Base-by-base conservation (phyloP, 2,888 invertebrate species). In the Geotrupes spiniger region DNA sequence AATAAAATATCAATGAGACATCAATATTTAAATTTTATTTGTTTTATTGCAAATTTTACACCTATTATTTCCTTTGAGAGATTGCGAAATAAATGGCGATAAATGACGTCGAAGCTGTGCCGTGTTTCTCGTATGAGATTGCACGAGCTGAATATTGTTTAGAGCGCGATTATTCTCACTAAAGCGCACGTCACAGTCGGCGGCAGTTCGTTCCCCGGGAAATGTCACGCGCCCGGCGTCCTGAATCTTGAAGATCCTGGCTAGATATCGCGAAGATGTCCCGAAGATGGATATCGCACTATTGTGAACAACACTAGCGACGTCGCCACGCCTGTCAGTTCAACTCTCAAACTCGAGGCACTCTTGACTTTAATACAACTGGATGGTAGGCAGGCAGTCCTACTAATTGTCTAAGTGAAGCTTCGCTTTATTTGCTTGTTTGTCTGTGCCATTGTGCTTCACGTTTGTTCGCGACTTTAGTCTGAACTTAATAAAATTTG, bases 361-460 rank as follows among this genome's bases (percentile, higher is more conserved):
- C 33, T 14, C 33, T 33, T 33, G 33, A 33, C 33, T 33, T 33
- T 33, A 33, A 33, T 33, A 33, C 33, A 33, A 10, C 33, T 12
- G 14, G 33, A 33, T 15, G 33, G 12, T 15, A 33, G 33, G 8
- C 33, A 14, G 33, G 33, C 33, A 33, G 33, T 15, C 12, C 14
- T 33, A 15, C 33, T 33, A 33, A 33, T 33, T 33, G 33, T 33
- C 33, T 33, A 33, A 33, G 33, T 15, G 33, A 33, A 15, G 33
- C 33, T 33, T 33, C 9, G 15, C 15, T 33, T 33, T 33, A 33
- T 33, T 33, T 33, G 15, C 33, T 33, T 33, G 33, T 33, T 33
- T 33, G 33, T 33, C 33, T 33, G 33, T 15, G 10, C 15, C 11
- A 33, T 33, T 33, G 33, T 33, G 14, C 14, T 15, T 10, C 33